phyloP scores from a whole-genome alignment of 2,888 invertebrate genomes.

The Eupithecia vulgata region DNA sequence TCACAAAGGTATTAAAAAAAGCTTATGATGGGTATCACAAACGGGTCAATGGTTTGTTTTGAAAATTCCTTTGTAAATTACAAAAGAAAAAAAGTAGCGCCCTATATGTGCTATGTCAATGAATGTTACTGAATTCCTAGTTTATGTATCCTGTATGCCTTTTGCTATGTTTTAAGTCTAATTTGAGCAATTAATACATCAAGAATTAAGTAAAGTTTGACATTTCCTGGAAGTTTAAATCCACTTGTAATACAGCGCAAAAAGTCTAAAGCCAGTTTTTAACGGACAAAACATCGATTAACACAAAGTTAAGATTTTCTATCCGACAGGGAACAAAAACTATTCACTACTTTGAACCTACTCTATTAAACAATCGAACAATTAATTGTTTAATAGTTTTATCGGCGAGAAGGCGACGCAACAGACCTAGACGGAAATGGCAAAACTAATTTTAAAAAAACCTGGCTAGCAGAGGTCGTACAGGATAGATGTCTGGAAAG shows the following conservation, averaged over 20 bases:
- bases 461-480: background rate
- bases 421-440: background rate
- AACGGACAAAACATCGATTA: background rate
- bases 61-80: no score
- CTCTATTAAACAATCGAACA: background rate
- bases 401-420: background rate
- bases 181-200: background rate
- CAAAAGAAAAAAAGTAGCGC: no score
- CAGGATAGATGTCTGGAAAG: background rate
- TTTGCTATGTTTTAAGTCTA: background rate
- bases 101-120: no score
- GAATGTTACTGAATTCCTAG: background rate
- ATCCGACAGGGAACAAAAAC: background rate
- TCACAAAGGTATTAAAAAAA: no score
- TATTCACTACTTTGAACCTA: background rate
- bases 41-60: no score
- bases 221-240: background rate
- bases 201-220: slow-evolving; percentile 11
- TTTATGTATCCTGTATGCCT: background rate
- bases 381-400: background rate
- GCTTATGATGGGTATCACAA: no score
- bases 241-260: slow-evolving; percentile 1
- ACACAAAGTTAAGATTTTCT: slow-evolving; percentile 1
- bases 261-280: background rate
- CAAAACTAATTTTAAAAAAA: background rate